Base-by-base conservation (phyloP, 2,888 invertebrate genomes). In the Dusona sp. region DNA sequence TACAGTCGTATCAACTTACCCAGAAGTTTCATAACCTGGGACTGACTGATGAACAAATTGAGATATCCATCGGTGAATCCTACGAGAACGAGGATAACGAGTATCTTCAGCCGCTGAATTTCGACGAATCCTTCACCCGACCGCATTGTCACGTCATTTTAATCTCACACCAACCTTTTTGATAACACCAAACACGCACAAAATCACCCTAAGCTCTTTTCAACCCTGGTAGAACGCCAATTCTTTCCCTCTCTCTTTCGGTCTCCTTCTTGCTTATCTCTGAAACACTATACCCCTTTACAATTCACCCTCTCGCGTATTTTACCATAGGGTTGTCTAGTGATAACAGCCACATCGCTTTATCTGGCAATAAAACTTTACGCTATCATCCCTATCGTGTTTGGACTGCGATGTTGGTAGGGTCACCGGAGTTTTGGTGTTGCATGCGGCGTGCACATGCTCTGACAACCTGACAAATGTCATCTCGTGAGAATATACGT, bases 31-130 rank as follows among this genome's bases (percentile, higher is more conserved):
- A 96, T 96, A 93, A 97, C 97, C 95, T 97, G 97, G 89, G 96
- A 96, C 94, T 97, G 96, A 94, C 97, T 97, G 95, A 97, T 97
- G 95, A 97, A 97, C 92, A 97, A 96, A 95, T 97, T 97, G 92
- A 97, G 96, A 95, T 97, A 97, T 94, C 96, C 96, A 94, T 96
- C 95, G 95, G 96, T 95, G 95, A 92, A 90, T 75, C 93, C 92
- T 57, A 92, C 90, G 83, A 94, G 89, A 72, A 93, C 87, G 85
- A 94, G 89, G 84, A 94, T 88, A 80, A 93, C 88, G 88, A 91
- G 89, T 79, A 92, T 90, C 88, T 91, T 91, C 90, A 92, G 91
- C 83, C 91, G 91, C 90, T 92, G 91, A 91, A 92, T 91, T 91
- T 91, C 92, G 91, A 92, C 91, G 90, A 90, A 91, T 92, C 94